Base-by-base conservation (phyloP, 2,797 vertebrate genomes). In the Falco berigora region DNA sequence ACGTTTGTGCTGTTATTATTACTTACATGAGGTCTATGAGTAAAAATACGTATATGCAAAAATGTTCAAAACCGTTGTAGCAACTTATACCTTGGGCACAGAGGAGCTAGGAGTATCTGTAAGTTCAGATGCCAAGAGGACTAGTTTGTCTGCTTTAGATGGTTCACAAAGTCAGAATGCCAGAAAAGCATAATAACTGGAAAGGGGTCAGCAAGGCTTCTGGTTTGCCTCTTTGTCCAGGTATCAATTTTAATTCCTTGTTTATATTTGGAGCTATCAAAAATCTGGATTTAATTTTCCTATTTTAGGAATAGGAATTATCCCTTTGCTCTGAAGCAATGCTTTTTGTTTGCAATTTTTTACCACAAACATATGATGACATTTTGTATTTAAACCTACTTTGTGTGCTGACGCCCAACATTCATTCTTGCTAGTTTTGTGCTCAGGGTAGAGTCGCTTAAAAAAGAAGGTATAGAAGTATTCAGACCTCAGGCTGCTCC, bases 1-100 rank as follows among this genome's bases (percentile, higher is more conserved):
- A 50, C 13, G 6, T 83, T 95, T 85, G 80, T 90, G 82, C 90
- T 69, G 73, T 83, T 96, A 25, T 69, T 71, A 17, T 63, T 56
- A 42, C 76, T 86, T 63, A 49, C 24, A 46, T 49, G 21, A 86
- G 34, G 38, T 30, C 36, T 13, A 61, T 32, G 46, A 86, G 88
- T 87, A 84, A 73, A 90, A 81, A 59, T 14, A 53, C 0, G 4
- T 22, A 5, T 38, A 36, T 75, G 62, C 23, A 90, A 88, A 90
- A 95, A 17, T 16, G 22, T 34, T 46, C 67, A 71, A 28, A n/a
- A n/a, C 32, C 36, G 15, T 23, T 3, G 25, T 16, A 80, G 81
- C 55, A 34, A 15, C 49, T 69, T 34, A 40, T 55, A 14, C 46
- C 42, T 42, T 55, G 78, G 59, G 61, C 49, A 68, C 0, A 3